These are phyloP conservation scores for Vidua macroura DNA, from an alignment of 2,113 vertebrate species.

Conservation along the genomic window DNA sequence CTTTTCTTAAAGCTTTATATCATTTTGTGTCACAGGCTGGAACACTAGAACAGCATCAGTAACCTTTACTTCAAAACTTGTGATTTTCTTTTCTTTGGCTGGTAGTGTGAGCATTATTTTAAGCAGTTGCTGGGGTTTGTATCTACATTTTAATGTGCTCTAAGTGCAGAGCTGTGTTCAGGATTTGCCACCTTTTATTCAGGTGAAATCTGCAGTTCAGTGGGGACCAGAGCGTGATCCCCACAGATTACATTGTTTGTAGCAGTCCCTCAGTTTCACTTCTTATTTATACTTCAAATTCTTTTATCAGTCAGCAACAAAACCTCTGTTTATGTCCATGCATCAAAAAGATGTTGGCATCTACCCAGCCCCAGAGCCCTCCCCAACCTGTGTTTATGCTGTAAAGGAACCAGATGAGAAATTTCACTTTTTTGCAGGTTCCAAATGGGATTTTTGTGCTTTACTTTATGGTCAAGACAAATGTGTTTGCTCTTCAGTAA, in stretches of 20 bases:
- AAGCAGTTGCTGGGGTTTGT: not conserved
- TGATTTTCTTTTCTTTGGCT: not conserved
- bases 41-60: not conserved
- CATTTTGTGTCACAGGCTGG: not conserved
- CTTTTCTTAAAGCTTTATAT: not conserved
- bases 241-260: not conserved
- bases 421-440: not conserved
- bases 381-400: not conserved
- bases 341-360: not conserved
- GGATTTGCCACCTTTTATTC: not conserved
- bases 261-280: not conserved
- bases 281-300: not conserved
- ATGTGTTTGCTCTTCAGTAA: not conserved
- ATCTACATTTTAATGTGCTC: not conserved
- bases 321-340: not conserved
- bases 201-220: not conserved
- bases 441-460: not conserved
- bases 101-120: not conserved
- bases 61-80: not conserved
- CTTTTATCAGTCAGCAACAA: not conserved
- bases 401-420: not conserved
- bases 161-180: not conserved
- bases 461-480: not conserved
- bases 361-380: not conserved
- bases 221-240: too few relatives aligned